Conservation (phyloP, 2,113 vertebrate genomes). For the Xiphophorus maculatus region DNA sequence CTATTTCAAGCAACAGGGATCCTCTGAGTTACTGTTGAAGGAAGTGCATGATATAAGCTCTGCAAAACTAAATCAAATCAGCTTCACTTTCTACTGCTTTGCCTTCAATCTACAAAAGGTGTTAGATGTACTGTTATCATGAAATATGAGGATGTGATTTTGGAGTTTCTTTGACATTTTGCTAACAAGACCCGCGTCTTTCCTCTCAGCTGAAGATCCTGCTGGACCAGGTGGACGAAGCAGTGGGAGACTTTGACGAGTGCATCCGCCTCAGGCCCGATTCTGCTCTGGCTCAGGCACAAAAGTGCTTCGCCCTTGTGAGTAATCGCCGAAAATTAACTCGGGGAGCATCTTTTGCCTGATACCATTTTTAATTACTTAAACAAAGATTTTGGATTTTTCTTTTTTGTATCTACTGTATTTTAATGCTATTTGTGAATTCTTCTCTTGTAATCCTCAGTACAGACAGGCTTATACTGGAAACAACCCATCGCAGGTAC, state of each 20-base stretch:
- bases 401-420: no score
- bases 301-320: conserved; percentile 98
- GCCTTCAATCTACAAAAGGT: neutral
- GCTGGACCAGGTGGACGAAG: conserved; percentile 97
- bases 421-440: neutral
- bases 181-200: neutral
- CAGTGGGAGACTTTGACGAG: conserved; percentile 96
- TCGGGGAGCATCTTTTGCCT: neutral
- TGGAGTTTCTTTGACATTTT: neutral
- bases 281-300: conserved; percentile 96
- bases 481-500: conserved; percentile 91
- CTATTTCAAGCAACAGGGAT: neutral
- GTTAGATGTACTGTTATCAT: no score
- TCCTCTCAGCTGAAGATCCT: conserved; percentile 92
- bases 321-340: conserved; percentile 42
- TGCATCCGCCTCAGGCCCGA: conserved; percentile 95
- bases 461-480: conserved; percentile 99
- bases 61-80: neutral
- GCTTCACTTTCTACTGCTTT: neutral
- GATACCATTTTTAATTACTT: neutral
- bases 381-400: neutral
- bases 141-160: neutral
- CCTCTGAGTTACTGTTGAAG: neutral
- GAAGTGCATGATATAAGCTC: neutral
- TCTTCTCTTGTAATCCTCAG: conserved; percentile 70